Evolutionary conservation across 1,140 invertebrate species (phyloP), one percentile per base, ranked within the genome.

Genomic region (Drosophila sturtevanti): DNA sequence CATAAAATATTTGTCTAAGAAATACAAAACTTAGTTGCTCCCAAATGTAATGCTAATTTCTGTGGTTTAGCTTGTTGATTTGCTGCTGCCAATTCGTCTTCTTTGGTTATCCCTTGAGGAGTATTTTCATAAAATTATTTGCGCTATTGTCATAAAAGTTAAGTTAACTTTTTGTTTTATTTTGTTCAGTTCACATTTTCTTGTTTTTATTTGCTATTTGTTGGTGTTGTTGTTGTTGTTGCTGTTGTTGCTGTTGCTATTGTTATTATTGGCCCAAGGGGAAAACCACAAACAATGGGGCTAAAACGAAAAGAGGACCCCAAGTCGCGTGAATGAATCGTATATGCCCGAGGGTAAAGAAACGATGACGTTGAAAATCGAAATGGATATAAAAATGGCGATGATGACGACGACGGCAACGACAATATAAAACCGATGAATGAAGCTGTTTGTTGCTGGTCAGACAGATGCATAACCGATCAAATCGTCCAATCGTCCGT

Each of bases 121-220:
- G 66, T 68, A 63, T 80, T 84, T 85, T 77, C 70, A 86, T 86
- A 69, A 81, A 79, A 82, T 87, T 87, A 87, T 87, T 79, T 79
- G 67, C 60, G 63, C 71, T 68, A 76, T 87, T 82, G 82, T 87
- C 82, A 72, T 86, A 79, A 87, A 81, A 87, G 68, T 76, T 65
- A 69, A 78, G 71, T 79, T 66, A 63, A 87, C 62, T 81, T 85
- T 78, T 54, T 85, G 68, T 81, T 77, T 77, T 61, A 66, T 63
- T 70, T 24, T 48, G 51, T 76, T 68, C 59, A 58, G 72, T 63
- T 54, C 58, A 51, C 58, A 48, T 31, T 44, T 52, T n/a, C n/a
- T 63, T 62, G 31, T 62, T 38, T 54, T 71, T 6, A 41, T 48
- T 58, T n/a, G n/a, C n/a, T n/a, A n/a, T 52, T 48, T 72, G 64